Percentiles rank a stretch among this genome's conserved stretches.
These are phyloP conservation scores for Rutpela maculata DNA, from an alignment of 2,888 invertebrate genomes.

Conservation along the genomic window DNA sequence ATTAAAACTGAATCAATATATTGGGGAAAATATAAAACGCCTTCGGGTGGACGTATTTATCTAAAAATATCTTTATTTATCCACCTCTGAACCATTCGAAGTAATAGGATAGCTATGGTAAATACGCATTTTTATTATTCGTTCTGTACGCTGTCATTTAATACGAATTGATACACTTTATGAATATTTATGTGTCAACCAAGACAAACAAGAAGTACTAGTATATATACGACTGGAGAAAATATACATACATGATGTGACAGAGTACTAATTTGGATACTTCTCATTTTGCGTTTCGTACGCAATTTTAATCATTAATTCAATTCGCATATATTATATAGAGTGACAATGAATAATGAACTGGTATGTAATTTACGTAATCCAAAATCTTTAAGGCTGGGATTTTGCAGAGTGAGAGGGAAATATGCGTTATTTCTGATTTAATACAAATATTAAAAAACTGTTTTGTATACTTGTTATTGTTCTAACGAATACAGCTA, in stretches of 20 bases:
- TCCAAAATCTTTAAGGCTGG: no score
- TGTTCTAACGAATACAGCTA: no score
- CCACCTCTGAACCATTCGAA: not conserved
- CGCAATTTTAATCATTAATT: not conserved
- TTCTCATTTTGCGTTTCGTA: conserved; percentile 3
- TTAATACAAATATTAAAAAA: no score
- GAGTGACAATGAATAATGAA: not conserved
- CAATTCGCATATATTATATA: not conserved
- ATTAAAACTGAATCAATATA: not conserved
- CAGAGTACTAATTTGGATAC: conserved; percentile 18
- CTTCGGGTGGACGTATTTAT: not conserved
- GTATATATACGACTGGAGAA: conserved; percentile 2
- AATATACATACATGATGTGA: not conserved
- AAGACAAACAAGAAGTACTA: conserved; percentile 10
- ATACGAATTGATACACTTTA: not conserved
- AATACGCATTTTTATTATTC: not conserved
- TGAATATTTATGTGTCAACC: not conserved
- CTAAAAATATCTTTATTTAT: not conserved
- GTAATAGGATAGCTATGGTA: not conserved
- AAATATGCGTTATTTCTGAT: no score
- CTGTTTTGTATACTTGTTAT: no score
- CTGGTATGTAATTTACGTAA: not conserved
- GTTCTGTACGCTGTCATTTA: not conserved
- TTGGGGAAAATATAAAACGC: not conserved
- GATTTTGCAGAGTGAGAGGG: no score